phyloP scores from a whole-genome alignment of 2,888 invertebrate genomes.

The Eledona agricola region DNA sequence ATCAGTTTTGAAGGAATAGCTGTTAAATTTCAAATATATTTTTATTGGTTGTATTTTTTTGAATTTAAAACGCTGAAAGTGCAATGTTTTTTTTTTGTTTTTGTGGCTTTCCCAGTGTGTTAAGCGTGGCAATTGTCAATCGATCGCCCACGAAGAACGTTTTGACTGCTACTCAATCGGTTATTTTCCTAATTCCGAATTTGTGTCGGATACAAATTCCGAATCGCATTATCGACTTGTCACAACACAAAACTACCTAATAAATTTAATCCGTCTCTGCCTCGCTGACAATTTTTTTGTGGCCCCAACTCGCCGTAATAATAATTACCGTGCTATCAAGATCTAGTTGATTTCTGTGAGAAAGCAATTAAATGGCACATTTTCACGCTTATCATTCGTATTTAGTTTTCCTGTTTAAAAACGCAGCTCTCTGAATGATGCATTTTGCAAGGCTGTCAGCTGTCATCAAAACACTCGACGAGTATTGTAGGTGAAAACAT shows the following conservation, averaged over 20 bases:
- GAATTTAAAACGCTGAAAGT: no score
- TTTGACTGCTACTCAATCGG: constrained; percentile 10
- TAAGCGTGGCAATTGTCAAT: no score
- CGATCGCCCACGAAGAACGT: constrained; percentile 25
- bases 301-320: constrained; percentile 3
- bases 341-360: constrained; percentile 19
- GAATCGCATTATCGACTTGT: constrained; percentile 4
- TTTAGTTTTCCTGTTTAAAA: constrained; percentile 21
- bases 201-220: constrained; percentile 12
- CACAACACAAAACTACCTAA: constrained; percentile 19
- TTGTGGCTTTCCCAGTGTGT: no score
- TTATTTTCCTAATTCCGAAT: constrained; percentile 16
- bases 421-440: constrained; percentile 14
- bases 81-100: no score
- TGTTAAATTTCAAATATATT: no score
- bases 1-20: no score
- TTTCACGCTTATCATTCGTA: constrained; percentile 21
- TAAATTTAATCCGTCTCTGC: constrained; percentile 20
- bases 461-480: constrained; percentile 1
- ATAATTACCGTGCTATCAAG: constrained; percentile 11
- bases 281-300: constrained; percentile 19
- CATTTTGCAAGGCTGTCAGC: constrained; percentile 15
- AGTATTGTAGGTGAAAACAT: background rate
- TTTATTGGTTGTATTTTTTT: no score
- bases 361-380: constrained; percentile 24